A percentile compares a stretch with the other conserved stretches of the same genome.
Evolutionary conservation across 2,888 invertebrate species (phyloP).

Genomic region (Macrosoma leucophasiata): DNA sequence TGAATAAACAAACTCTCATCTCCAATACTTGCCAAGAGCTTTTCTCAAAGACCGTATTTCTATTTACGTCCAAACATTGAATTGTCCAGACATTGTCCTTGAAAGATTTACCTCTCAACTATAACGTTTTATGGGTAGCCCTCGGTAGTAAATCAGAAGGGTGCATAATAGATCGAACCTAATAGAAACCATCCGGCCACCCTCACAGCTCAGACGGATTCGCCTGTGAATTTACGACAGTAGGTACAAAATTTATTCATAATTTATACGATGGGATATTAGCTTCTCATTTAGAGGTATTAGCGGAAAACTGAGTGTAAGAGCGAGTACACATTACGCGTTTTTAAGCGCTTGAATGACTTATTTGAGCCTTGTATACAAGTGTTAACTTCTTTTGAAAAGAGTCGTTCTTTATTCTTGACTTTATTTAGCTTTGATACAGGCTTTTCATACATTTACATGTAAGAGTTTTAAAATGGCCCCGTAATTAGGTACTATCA

Average conservation of each 20-base stretch:
- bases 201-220: not conserved
- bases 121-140: too few species aligned
- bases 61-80: too few species aligned
- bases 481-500: constrained; percentile 1
- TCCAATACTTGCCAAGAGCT: too few species aligned
- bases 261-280: constrained; percentile 1
- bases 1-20: too few species aligned
- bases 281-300: not conserved
- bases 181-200: constrained; percentile 5
- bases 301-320: not conserved
- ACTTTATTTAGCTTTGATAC: constrained; percentile 1
- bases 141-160: constrained; percentile 7
- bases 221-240: constrained; percentile 2
- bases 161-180: constrained; percentile 11
- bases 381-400: constrained; percentile 1
- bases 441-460: too few species aligned
- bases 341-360: too few species aligned
- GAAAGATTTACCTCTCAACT: too few species aligned
- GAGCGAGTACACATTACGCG: too few species aligned
- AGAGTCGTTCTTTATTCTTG: too few species aligned
- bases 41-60: too few species aligned
- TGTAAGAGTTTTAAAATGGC: constrained; percentile 1
- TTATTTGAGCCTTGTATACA: not conserved
- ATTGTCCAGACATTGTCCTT: too few species aligned
- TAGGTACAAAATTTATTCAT: constrained; percentile 2